Evolutionary conservation across 1,140 invertebrate species (phyloP), one percentile per base, ranked within the genome.

Genomic region (Tachypleus tridentatus): DNA sequence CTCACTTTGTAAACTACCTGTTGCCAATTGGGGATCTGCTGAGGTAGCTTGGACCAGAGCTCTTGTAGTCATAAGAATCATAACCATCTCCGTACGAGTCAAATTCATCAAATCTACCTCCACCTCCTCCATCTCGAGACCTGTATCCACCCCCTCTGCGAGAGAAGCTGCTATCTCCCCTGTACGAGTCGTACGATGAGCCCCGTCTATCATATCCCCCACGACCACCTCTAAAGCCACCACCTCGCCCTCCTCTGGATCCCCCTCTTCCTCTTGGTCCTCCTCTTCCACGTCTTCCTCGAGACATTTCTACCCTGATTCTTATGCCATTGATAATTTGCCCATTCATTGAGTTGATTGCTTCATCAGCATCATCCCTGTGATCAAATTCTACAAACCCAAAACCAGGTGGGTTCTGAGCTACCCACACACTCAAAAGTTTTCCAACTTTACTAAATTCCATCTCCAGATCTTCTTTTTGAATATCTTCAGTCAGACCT

Each of bases 311-410:
- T 9, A 72, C 72, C 58, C 72, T 53, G 5, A 73, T 68, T 50
- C 68, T 67, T 50, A 64, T 63, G 8, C 67, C 69, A 66, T 71
- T 73, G 5, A 72, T 62, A 7, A 67, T 66, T 11, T 64, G 61
- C 5, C 82, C 82, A 75, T 84, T 81, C 57, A 84, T 69, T 58
- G 73, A 75, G 63, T 74, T 74, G 9, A 80, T 78, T 11, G 82
- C 80, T 74, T 84, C 82, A 65, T 80, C 80, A 5, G 83, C 83
- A 75, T 84, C 83, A 56, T 80, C 73, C 49, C 75, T 74, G 71
- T 84, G 81, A 73, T 84, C 83, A 75, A 77, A 84, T 69, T 84
- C 82, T 58, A 84, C 75, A 73, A 84, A 84, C 11, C 82, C 83
- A 76, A 84, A 84, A 3, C 82, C 79, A 49, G 79, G 79, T 11